Evolutionary conservation across 2,888 invertebrate species (phyloP).

Genomic region (Drosophila hamatofila): DNA sequence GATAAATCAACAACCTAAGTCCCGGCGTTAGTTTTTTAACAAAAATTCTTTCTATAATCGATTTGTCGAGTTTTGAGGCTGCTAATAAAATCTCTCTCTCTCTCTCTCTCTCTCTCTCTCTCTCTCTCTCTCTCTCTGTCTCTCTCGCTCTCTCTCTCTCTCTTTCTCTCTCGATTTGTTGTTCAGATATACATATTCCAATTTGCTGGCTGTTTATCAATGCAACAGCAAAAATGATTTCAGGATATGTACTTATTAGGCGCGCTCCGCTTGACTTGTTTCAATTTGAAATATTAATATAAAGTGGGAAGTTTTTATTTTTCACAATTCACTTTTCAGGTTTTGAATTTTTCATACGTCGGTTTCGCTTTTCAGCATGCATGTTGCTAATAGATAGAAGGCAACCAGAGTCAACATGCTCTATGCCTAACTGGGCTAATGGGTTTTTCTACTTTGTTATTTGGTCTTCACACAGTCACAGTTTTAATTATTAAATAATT

Average conservation of each 20-base stretch:
- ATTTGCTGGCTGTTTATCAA: background rate
- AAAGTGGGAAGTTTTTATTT: slow-evolving; percentile 5
- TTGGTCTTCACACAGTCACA: slow-evolving; percentile 6
- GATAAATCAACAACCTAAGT: background rate
- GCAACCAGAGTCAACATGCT: background rate
- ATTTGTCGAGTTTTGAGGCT: background rate
- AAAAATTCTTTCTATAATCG: background rate
- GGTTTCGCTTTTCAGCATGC: slow-evolving; percentile 15
- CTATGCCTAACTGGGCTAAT: slow-evolving; percentile 2
- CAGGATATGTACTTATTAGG: background rate
- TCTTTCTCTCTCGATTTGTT: background rate
- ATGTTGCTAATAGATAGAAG: slow-evolving; percentile 9
- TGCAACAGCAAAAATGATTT: background rate
- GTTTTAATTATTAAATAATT: slow-evolving; percentile 47
- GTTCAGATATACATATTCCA: background rate
- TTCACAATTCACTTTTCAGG: slow-evolving; percentile 31
- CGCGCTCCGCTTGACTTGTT: background rate
- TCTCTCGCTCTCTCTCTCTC: background rate
- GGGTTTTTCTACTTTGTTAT: background rate
- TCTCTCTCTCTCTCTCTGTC: background rate
- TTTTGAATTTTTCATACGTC: slow-evolving; percentile 7
- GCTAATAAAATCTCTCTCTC: background rate
- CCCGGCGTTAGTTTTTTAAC: no score
- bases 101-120: background rate
- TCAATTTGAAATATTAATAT: background rate